A percentile compares a stretch with the other conserved stretches of the same genome.
These are phyloP conservation scores for Meloidogyne exigua DNA, from an alignment of 1,140 invertebrate genomes.

Conservation along the genomic window DNA sequence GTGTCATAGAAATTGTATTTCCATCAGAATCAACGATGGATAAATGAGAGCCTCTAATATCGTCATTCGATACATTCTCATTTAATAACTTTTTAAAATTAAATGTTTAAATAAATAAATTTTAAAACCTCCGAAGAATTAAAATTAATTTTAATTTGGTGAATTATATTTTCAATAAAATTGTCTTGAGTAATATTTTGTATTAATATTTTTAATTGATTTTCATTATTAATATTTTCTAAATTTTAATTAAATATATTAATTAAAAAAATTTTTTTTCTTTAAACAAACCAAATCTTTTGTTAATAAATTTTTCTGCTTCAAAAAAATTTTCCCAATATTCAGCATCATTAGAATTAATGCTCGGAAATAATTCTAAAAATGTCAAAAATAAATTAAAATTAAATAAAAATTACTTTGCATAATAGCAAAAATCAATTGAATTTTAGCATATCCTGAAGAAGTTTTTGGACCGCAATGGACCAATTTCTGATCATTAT, in stretches of 20 bases:
- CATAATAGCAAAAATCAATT: conserved; percentile 49
- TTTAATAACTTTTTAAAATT: neutral
- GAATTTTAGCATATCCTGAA: conserved; percentile 49
- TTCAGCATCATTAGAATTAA: conserved; percentile 51
- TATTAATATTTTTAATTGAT: conserved; percentile 23
- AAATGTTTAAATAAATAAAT: neutral
- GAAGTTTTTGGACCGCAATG: conserved; percentile 51
- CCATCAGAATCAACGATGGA: conserved; percentile 80
- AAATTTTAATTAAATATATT: too few relatives aligned
- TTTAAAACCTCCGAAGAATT: conserved; percentile 11
- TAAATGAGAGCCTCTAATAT: conserved; percentile 80
- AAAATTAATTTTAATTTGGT: conserved; percentile 34
- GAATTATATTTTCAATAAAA: conserved; percentile 45
- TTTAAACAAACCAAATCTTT: neutral
- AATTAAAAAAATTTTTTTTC: too few relatives aligned
- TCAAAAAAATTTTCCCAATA: conserved; percentile 81
- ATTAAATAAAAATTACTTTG: conserved; percentile 33
- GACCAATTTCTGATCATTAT: conserved; percentile 37
- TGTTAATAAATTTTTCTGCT: conserved; percentile 76
- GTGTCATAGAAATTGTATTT: conserved; percentile 85
- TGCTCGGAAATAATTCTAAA: conserved; percentile 50
- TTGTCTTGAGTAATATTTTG: conserved; percentile 48
- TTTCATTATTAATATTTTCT: neutral
- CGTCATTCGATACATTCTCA: conserved; percentile 24
- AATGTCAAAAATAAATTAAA: conserved; percentile 5